These are phyloP conservation scores for Choloepus hoffmanni DNA, from an alignment of 2,113 vertebrate species.

Conservation along the genomic window DNA sequence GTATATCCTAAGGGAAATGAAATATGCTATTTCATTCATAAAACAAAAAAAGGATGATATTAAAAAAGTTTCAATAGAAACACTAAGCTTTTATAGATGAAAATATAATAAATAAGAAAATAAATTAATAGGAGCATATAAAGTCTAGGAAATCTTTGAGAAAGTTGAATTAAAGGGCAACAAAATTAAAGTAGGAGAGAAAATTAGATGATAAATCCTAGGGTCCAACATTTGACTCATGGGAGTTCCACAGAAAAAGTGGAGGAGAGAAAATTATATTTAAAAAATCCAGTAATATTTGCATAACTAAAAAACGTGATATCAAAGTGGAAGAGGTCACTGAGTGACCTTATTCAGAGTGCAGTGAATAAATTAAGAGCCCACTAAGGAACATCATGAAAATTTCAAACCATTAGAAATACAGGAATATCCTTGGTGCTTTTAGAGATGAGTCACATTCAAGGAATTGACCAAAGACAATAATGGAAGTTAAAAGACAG, in stretches of 20 bases:
- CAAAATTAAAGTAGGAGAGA: constrained; percentile 1
- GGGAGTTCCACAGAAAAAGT: not conserved
- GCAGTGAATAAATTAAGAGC: not conserved
- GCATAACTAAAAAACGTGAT: not conserved
- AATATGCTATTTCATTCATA: not conserved
- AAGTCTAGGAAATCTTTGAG: not conserved
- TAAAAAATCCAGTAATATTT: not conserved
- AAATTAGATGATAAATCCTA: not conserved
- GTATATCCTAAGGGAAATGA: not conserved
- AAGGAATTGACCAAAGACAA: not conserved
- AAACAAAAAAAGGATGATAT: not conserved
- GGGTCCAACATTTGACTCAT: not conserved
- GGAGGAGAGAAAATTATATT: not conserved
- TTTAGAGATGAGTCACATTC: not conserved
- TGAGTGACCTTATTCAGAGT: not conserved
- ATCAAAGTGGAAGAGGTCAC: not conserved
- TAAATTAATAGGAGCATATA: not conserved
- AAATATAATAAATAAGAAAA: not conserved
- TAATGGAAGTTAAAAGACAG: not conserved
- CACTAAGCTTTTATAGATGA: not conserved
- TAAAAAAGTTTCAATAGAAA: not conserved
- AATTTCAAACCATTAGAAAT: not conserved
- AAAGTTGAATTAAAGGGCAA: not conserved
- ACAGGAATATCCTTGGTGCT: not conserved
- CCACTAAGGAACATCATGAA: not conserved